Evolutionary conservation across 2,797 vertebrate species (phyloP).

Genomic region (Pseudomugil gertrudae): DNA sequence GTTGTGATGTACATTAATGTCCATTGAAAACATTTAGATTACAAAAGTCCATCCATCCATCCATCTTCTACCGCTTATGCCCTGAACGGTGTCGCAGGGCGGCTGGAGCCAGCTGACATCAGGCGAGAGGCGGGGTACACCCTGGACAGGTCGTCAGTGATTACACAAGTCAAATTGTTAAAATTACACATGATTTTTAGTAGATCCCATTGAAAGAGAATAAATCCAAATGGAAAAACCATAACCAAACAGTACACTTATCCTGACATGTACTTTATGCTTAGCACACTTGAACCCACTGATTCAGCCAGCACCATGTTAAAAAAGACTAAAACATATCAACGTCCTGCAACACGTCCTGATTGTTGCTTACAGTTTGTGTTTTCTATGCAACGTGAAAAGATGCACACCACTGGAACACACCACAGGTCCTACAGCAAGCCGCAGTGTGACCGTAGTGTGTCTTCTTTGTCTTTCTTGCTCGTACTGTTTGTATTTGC

Average conservation of each 20-base stretch:
- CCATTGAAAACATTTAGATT: background rate
- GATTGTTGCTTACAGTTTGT: constrained; percentile 49
- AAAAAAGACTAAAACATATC: constrained; percentile 37
- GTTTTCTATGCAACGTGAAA: constrained; percentile 76
- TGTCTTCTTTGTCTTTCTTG: constrained; percentile 38
- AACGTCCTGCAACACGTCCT: constrained; percentile 13
- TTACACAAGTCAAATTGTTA: background rate
- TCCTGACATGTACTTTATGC: constrained; percentile 15
- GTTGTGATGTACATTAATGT: constrained; percentile 11
- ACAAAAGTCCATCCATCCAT: too few species aligned
- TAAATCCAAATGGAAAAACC: constrained; percentile 1
- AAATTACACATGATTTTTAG: constrained; percentile 13
- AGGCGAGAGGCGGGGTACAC: too few species aligned
- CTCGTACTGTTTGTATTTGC: constrained; percentile 62
- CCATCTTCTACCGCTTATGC: too few species aligned
- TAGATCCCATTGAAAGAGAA: background rate
- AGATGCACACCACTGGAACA: constrained; percentile 51
- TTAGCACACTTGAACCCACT: constrained; percentile 12
- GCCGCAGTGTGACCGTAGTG: constrained; percentile 50
- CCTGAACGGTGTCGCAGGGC: too few species aligned
- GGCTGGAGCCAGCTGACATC: too few species aligned
- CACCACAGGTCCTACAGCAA: constrained; percentile 36
- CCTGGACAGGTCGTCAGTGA: too few species aligned
- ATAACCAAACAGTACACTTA: constrained; percentile 3
- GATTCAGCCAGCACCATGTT: constrained; percentile 28